Percentiles rank a stretch among this genome's conserved stretches.
Conservation (phyloP, 2,113 vertebrate genomes). For the Neomonachus schauinslandi region DNA sequence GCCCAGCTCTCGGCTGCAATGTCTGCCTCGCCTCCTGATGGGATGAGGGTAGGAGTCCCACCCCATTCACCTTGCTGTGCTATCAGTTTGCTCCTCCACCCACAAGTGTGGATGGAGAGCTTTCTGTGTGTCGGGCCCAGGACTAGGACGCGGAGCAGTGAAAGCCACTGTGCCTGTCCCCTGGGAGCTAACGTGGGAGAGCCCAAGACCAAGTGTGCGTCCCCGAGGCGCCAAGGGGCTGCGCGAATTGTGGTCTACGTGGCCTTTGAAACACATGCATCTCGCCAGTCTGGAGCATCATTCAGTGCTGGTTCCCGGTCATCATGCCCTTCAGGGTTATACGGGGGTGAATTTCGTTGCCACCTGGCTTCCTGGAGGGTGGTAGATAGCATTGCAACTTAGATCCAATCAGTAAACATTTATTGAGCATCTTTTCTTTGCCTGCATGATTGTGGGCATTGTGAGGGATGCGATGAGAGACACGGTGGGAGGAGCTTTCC, state of each 20-base stretch:
- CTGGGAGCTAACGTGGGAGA: rapidly evolving
- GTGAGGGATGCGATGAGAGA: neutral
- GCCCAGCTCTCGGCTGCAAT: rapidly evolving
- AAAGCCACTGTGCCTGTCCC: rapidly evolving
- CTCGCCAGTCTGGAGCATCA: neutral
- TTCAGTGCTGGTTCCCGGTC: neutral
- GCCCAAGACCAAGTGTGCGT: rapidly evolving
- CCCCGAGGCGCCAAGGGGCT: rapidly evolving
- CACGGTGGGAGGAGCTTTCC: rapidly evolving
- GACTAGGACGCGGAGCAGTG: rapidly evolving
- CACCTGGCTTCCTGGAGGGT: neutral
- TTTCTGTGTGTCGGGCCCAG: rapidly evolving
- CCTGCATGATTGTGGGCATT: neutral
- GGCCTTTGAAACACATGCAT: neutral
- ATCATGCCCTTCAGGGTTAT: neutral
- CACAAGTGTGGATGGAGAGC: rapidly evolving
- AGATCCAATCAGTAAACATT: constrained; percentile 38
- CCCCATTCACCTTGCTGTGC: rapidly evolving
- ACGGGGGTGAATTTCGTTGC: neutral
- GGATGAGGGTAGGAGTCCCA: rapidly evolving
- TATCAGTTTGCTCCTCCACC: rapidly evolving
- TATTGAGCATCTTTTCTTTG: neutral
- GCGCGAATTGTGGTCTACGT: rapidly evolving
- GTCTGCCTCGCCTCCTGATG: rapidly evolving
- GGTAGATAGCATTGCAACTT: constrained; percentile 34